phyloP scores from a whole-genome alignment of 2,888 invertebrate species.

The Cataglyphis albicans region DNA sequence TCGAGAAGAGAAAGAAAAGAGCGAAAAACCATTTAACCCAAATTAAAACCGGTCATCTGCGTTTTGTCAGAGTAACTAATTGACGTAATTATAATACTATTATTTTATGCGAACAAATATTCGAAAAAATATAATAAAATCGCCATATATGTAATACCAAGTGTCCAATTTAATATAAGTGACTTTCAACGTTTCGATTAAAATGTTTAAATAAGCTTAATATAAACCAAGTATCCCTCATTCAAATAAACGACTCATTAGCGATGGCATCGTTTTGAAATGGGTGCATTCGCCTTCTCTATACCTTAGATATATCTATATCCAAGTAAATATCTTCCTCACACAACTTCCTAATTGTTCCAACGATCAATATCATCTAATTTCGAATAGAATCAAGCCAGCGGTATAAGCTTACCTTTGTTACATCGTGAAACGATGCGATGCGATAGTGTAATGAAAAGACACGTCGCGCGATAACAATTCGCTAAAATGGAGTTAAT shows the following conservation, averaged over 20 bases:
- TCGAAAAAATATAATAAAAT: neutral
- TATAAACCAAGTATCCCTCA: neutral
- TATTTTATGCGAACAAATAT: constrained; percentile 17
- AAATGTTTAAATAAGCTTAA: neutral
- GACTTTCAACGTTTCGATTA: constrained; percentile 25
- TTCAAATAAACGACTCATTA: constrained; percentile 19
- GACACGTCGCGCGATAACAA: constrained; percentile 63
- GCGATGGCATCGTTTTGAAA: constrained; percentile 21
- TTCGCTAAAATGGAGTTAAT: constrained; percentile 67
- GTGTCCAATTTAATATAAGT: constrained; percentile 24
- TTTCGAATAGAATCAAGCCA: constrained; percentile 15
- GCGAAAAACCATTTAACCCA: constrained; percentile 64
- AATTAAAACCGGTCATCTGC: constrained; percentile 53
- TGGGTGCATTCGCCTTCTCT: neutral
- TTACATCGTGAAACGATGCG: constrained; percentile 30
- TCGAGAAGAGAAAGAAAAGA: neutral
- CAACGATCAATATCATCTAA: constrained; percentile 28
- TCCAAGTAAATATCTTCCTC: constrained; percentile 38
- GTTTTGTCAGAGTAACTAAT: constrained; percentile 31
- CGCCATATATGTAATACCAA: neutral
- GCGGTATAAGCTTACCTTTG: constrained; percentile 14
- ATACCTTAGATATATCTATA: neutral
- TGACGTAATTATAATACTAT: constrained; percentile 38
- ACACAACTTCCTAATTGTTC: neutral
- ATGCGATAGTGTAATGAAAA: constrained; percentile 55